phyloP scores from a whole-genome alignment of 2,888 invertebrate species.

The Catocala fraxini region DNA sequence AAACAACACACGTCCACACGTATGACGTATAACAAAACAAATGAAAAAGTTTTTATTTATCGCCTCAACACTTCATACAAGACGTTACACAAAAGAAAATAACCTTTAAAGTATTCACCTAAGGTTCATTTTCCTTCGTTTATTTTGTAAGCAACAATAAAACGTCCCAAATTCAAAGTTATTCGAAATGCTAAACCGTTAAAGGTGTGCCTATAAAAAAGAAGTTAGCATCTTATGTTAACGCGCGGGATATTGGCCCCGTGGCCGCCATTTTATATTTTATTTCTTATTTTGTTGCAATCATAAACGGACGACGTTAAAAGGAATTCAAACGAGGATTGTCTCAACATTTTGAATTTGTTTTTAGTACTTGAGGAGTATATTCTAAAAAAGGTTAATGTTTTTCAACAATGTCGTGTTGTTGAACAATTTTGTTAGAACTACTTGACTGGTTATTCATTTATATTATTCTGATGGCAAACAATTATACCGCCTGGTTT shows the following conservation, averaged over 20 bases:
- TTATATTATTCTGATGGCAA: too few species aligned
- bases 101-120: neutral
- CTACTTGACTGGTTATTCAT: too few species aligned
- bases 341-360: conserved; percentile 23
- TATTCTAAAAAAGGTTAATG: too few species aligned
- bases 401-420: neutral
- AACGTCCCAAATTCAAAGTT: conserved; percentile 83
- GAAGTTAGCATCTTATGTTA: conserved; percentile 84
- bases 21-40: conserved; percentile 56
- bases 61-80: conserved; percentile 64
- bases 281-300: conserved; percentile 52
- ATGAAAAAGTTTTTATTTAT: conserved; percentile 82
- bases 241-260: conserved; percentile 72
- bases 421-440: too few species aligned
- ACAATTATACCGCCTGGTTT: too few species aligned
- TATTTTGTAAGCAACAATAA: conserved; percentile 65
- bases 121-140: conserved; percentile 48
- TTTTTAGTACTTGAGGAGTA: neutral
- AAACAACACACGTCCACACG: conserved; percentile 27
- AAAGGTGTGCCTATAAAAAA: conserved; percentile 86
- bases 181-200: conserved; percentile 79
- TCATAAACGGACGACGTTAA: conserved; percentile 49
- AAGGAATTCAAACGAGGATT: conserved; percentile 29
- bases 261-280: conserved; percentile 54
- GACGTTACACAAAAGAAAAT: conserved; percentile 23